Percentiles rank a stretch among this genome's conserved stretches.
These are phyloP conservation scores for Sipha flava DNA, from an alignment of 1,140 invertebrate species.

Conservation along the genomic window DNA sequence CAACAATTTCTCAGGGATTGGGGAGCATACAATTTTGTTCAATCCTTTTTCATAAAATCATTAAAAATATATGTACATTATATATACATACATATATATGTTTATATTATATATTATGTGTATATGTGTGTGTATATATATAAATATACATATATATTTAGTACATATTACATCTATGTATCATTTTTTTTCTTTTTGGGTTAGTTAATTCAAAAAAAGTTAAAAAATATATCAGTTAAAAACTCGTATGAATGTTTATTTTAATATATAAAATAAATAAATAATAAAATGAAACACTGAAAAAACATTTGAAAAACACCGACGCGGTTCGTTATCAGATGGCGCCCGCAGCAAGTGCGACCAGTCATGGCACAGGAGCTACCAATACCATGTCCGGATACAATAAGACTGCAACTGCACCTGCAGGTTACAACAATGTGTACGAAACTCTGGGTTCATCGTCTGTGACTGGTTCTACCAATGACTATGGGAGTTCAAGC, in stretches of 20 bases:
- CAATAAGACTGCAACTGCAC: constrained; percentile 14
- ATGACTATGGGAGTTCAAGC: constrained; percentile 20
- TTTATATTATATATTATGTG: too few species aligned
- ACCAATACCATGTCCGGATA: constrained; percentile 16
- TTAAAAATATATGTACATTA: background rate
- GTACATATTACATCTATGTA: background rate
- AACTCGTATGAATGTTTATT: constrained; percentile 8
- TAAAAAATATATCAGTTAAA: constrained; percentile 10
- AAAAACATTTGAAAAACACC: constrained; percentile 23
- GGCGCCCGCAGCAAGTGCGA: constrained; percentile 25
- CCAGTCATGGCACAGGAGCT: constrained; percentile 14
- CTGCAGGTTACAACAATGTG: constrained; percentile 12
- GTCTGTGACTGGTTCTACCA: constrained; percentile 15
- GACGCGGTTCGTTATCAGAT: constrained; percentile 32
- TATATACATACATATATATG: too few species aligned
- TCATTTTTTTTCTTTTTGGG: constrained; percentile 17
- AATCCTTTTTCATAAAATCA: background rate
- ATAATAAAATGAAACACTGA: constrained; percentile 27
- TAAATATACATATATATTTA: background rate
- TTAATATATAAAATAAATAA: constrained; percentile 25
- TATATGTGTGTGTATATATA: too few species aligned
- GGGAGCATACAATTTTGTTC: background rate
- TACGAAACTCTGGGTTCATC: constrained; percentile 19
- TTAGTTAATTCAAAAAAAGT: background rate
- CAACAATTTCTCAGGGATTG: background rate